Base-by-base conservation (phyloP, 2,113 vertebrate species). In the Rhinoderma darwinii region DNA sequence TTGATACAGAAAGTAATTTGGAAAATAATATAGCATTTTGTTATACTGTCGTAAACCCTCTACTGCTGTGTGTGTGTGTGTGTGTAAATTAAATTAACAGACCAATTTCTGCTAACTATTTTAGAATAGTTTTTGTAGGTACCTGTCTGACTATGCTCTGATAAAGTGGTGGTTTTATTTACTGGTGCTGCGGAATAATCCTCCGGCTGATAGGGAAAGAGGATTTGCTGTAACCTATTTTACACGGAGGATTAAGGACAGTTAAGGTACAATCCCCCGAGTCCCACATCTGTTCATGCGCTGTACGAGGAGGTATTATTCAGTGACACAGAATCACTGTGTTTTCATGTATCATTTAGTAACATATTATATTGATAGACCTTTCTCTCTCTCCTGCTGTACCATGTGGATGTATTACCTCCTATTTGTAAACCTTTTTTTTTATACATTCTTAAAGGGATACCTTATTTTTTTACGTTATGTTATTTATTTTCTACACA, bases 151-250 rank as follows among this genome's bases (percentile, higher is more conserved):
- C 63, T 84, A 73, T 82, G 82, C 88, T 75, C 68, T 88, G 82
- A 88, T 89, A 77, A 88, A 88, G n/a, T 79, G 86, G 39, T 11
- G 4, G 88, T 90, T 91, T n/a, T 90, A 12, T 90, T 90, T 90
- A 72, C 88, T 87, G 76, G 81, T 90, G 78, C 79, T 50, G 30
- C 89, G 82, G 79, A 50, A 43, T 92, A 91, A 93, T 91, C 92
- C 88, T 86, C 88, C 86, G 88, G 90, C 91, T 90, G 91, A 89
- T 89, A 88, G 89, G 90, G 80, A 94, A 95, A 95, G 94, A 94
- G 94, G 94, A 94, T 95, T 95, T 93, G 32, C 81, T 92, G 73
- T 89, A 91, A 88, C 92, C 92, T 93, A 92, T 93, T 95, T 95
- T 91, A 91, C 93, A 91, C 88, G 66, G 72, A 90, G 93, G 92